Conservation (phyloP, 2,888 invertebrate species). For the Endotricha flammealis region DNA sequence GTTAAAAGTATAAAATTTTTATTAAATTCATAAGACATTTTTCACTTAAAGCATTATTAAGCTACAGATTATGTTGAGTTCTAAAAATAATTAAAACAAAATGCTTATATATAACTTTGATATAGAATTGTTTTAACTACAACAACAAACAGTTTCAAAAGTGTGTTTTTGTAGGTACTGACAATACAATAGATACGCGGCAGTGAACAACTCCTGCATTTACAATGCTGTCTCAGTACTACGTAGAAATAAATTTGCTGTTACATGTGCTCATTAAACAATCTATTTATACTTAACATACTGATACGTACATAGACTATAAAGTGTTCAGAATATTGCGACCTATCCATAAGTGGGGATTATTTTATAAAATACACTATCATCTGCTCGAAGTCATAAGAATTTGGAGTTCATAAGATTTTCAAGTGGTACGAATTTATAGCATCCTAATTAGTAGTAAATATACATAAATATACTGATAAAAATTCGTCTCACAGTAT, state of each 20-base stretch:
- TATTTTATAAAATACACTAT: conserved; percentile 71
- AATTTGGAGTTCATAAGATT: conserved; percentile 75
- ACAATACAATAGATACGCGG: conserved; percentile 7
- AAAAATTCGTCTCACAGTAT: conserved; percentile 68
- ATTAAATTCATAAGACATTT: conserved; percentile 73
- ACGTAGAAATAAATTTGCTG: conserved; percentile 8
- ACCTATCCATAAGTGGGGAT: conserved; percentile 55
- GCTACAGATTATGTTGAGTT: conserved; percentile 48
- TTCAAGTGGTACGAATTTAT: conserved; percentile 66
- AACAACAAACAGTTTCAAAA: background rate
- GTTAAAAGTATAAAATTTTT: conserved; percentile 63
- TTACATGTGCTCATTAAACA: conserved; percentile 7
- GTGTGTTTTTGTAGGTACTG: conserved; percentile 1
- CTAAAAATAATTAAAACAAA: conserved; percentile 10
- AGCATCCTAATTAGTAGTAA: conserved; percentile 58
- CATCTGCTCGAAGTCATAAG: conserved; percentile 73
- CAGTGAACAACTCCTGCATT: conserved; percentile 7
- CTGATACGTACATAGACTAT: conserved; percentile 42
- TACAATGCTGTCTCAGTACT: background rate
- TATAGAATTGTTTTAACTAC: background rate
- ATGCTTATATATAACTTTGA: background rate
- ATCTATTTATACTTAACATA: conserved; percentile 22
- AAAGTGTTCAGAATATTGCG: conserved; percentile 44
- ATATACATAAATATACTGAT: conserved; percentile 63
- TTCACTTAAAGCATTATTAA: conserved; percentile 72